phyloP scores from a whole-genome alignment of 1,140 invertebrate genomes.

The Ceratina australensis region DNA sequence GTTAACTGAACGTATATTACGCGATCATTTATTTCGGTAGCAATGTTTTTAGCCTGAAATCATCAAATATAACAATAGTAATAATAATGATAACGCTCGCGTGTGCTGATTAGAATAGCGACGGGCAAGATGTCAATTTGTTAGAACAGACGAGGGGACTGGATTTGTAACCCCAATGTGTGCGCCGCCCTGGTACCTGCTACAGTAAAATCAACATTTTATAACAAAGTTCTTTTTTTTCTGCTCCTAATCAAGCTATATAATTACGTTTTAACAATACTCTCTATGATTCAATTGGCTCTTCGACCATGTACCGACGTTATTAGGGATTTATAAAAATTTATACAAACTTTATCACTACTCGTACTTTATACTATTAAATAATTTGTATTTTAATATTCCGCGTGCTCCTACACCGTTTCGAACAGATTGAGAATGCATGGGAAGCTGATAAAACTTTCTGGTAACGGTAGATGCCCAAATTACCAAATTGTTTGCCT shows the following conservation, averaged over 20 bases:
- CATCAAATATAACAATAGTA: constrained; percentile 6
- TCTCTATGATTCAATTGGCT: constrained; percentile 22
- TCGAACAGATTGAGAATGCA: constrained; percentile 6
- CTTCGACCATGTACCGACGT: not conserved
- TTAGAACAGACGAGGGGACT: constrained; percentile 75
- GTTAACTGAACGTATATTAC: not conserved
- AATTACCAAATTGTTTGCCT: not conserved
- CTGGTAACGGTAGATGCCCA: not conserved
- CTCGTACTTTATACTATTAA: constrained; percentile 16
- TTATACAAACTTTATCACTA: constrained; percentile 19
- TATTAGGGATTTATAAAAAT: constrained; percentile 10
- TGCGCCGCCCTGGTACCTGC: constrained; percentile 72
- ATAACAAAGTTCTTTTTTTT: constrained; percentile 25
- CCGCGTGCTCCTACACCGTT: not conserved
- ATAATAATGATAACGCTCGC: constrained; percentile 31
- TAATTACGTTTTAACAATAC: constrained; percentile 26
- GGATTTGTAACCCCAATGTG: constrained; percentile 71
- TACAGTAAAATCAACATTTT: constrained; percentile 64
- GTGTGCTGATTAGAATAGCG: constrained; percentile 71
- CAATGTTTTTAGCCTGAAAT: not conserved
- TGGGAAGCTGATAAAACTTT: not conserved
- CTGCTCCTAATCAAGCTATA: constrained; percentile 31
- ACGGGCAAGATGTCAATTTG: constrained; percentile 74
- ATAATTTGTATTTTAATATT: constrained; percentile 9
- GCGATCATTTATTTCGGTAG: not conserved